These are phyloP conservation scores for Melolontha melolontha DNA, from an alignment of 2,888 invertebrate species.

Conservation along the genomic window DNA sequence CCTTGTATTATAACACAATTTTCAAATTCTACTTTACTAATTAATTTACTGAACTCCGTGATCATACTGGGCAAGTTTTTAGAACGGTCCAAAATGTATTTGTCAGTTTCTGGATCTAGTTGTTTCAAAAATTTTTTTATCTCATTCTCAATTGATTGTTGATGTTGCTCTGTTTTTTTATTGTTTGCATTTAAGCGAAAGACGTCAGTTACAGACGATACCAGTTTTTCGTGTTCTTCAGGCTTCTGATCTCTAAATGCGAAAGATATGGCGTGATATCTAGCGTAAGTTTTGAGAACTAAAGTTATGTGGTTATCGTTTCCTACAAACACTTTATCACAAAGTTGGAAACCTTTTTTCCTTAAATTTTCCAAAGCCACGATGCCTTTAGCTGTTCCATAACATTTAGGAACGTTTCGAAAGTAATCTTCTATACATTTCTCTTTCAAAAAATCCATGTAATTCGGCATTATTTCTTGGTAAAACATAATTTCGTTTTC, in stretches of 20 bases:
- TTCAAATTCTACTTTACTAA: background rate
- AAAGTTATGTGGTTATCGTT: constrained; percentile 52
- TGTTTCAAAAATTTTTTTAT: constrained; percentile 21
- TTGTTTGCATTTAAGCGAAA: background rate
- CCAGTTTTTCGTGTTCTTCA: constrained; percentile 47
- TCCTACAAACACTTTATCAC: constrained; percentile 50
- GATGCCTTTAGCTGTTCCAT: constrained; percentile 12
- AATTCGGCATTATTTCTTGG: constrained; percentile 17
- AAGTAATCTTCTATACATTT: constrained; percentile 24
- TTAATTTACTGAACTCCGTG: background rate
- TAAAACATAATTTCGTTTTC: constrained; percentile 37
- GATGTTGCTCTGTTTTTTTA: background rate
- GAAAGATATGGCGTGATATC: constrained; percentile 53
- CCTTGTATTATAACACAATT: constrained; percentile 40
- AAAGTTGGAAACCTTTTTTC: constrained; percentile 48
- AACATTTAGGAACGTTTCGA: constrained; percentile 43
- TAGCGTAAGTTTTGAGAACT: constrained; percentile 54
- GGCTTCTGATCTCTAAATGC: constrained; percentile 50
- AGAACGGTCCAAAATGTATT: constrained; percentile 28
- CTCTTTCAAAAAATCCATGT: constrained; percentile 30
- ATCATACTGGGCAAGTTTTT: constrained; percentile 12
- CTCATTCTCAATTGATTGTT: constrained; percentile 20
- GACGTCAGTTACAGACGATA: constrained; percentile 24
- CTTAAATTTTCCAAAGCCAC: constrained; percentile 54
- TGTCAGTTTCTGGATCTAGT: constrained; percentile 30